Percentiles rank a stretch among this genome's conserved stretches.
Conservation (phyloP, 1,140 invertebrate species). For the Onthophagus taurus region DNA sequence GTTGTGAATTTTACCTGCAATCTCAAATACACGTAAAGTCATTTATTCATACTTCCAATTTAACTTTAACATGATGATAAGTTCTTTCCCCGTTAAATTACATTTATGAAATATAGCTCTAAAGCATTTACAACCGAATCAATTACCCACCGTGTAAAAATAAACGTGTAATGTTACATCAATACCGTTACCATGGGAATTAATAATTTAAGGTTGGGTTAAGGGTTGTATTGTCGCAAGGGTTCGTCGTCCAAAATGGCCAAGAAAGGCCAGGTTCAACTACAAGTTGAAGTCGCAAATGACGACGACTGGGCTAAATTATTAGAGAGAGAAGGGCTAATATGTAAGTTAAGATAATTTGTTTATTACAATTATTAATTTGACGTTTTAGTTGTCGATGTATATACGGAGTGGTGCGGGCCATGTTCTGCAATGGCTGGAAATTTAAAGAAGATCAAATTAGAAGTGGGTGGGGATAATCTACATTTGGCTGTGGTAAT, state of each 20-base stretch:
- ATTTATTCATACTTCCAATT: too few relatives aligned
- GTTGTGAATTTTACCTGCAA: too few relatives aligned
- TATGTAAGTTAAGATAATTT: slow-evolving; percentile 50
- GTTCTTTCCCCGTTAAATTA: too few relatives aligned
- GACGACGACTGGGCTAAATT: slow-evolving; percentile 84
- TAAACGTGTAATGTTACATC: too few relatives aligned
- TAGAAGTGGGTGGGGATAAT: slow-evolving; percentile 76
- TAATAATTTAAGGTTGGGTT: too few relatives aligned
- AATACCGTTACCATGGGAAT: too few relatives aligned
- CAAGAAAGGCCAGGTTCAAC: slow-evolving; percentile 66
- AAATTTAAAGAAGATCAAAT: slow-evolving; percentile 79
- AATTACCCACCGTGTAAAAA: too few relatives aligned
- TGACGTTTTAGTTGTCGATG: slow-evolving; percentile 62
- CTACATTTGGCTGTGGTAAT: slow-evolving; percentile 70
- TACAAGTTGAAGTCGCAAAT: slow-evolving; percentile 70
- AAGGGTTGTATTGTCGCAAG: too few relatives aligned
- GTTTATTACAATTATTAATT: neutral
- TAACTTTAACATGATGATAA: too few relatives aligned
- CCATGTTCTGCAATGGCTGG: slow-evolving; percentile 80
- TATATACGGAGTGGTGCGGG: slow-evolving; percentile 90
- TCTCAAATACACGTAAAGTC: too few relatives aligned
- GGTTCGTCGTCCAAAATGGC: slow-evolving; percentile 44
- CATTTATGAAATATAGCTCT: too few relatives aligned
- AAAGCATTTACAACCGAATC: too few relatives aligned
- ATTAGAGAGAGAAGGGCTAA: slow-evolving; percentile 63